Evolutionary conservation across 2,797 vertebrate species (phyloP), one percentile per base, ranked within the genome.

Genomic region (Syndactyla subalaris): DNA sequence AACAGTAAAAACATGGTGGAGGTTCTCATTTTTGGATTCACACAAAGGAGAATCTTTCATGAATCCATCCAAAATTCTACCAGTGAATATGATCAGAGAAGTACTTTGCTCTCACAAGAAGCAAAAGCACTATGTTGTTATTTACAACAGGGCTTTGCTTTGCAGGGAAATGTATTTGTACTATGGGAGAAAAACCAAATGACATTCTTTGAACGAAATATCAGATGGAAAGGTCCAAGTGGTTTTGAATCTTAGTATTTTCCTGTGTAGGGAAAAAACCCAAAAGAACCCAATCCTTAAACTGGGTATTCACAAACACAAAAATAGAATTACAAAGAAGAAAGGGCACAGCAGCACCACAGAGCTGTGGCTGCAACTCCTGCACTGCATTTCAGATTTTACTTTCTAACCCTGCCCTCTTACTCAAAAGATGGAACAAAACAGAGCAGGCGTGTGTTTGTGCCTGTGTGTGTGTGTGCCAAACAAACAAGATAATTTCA

Each of bases 401-500:
- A 45, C 36, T 70, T 84, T 46, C 73, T 38, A 76, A 34, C 17
- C 36, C 78, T 59, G 43, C 36, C 58, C 66, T 57, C 57, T 67
- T 63, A 36, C 39, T 51, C 10, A 66, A 87, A 77, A 67, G 73
- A 66, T 15, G 58, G 59, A 81, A 62, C 48, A 58, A 67, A 91
- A 23, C 30, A 67, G 36, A 88, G 77, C 68, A 77, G 72, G 67
- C 7, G 0, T 27, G 70, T 39, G 27, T 75, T 61, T 79, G 68
- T 68, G 49, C 58, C 70, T 23, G 0, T 18, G 24, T 51, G 27
- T n/a, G 41, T 29, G 68, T 41, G 24, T 89, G 85, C 49, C 93
- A 94, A 96, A 89, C 48, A 93, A 94, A 80, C 70, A 88, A 88
- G 88, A 62, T 48, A 41, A 95, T 92, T 95, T 83, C 79, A 89